A percentile compares a stretch with the other conserved stretches of the same genome.
Conservation (phyloP, 2,797 vertebrate genomes). For the Eleutherodactylus coqui region DNA sequence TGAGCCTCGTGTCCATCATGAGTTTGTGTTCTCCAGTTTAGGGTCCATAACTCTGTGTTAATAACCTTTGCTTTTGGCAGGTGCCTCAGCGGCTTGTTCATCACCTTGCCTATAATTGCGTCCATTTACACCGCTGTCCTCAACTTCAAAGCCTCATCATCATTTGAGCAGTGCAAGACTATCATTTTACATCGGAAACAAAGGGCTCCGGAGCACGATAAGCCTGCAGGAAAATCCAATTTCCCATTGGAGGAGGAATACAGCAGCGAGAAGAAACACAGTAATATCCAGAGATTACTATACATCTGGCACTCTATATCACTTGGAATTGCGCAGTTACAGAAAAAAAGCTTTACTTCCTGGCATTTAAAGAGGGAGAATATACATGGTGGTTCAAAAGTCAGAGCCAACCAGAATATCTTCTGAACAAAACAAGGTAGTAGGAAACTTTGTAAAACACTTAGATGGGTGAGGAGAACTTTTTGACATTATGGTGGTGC, state of each 20-base stretch:
- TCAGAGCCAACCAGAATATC: too few species aligned
- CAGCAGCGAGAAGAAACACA: conserved; percentile 8
- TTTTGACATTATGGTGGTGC: too few species aligned
- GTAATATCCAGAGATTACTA: conserved; percentile 36
- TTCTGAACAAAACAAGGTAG: too few species aligned
- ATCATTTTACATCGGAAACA: conserved; percentile 38
- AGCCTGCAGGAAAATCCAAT: conserved; percentile 26
- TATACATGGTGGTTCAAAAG: too few species aligned
- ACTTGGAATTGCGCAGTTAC: background rate
- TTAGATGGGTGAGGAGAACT: too few species aligned
- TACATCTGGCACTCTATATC: background rate
- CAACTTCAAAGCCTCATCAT: background rate
- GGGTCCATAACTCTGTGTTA: conserved; percentile 14
- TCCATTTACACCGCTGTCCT: conserved; percentile 62
- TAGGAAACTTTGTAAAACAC: too few species aligned
- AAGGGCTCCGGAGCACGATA: background rate
- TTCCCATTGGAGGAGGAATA: conserved; percentile 16
- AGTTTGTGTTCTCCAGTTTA: background rate
- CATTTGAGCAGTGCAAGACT: conserved; percentile 40
- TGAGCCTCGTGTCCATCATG: background rate
- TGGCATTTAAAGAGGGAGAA: too few species aligned
- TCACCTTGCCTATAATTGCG: conserved; percentile 66
- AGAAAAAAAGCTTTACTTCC: background rate
- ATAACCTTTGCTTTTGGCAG: conserved; percentile 62
- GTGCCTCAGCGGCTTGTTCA: conserved; percentile 64